Evolutionary conservation across 2,888 invertebrate genomes (phyloP).

Genomic region (Sepioteuthis lessoniana): DNA sequence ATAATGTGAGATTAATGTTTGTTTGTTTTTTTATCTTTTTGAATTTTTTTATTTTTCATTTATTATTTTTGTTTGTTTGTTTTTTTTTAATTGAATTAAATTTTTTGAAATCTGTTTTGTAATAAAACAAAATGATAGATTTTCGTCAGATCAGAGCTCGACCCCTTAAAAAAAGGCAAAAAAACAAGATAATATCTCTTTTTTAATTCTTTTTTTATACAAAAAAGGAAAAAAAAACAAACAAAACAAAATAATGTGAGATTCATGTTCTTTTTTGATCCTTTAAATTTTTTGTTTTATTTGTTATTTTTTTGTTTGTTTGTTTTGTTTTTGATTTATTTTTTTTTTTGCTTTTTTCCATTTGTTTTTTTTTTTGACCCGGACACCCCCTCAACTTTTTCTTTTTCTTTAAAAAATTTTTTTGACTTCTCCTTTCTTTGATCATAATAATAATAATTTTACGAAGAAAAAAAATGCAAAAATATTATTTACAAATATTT

Average conservation of each 20-base stretch:
- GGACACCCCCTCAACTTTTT: background rate
- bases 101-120: background rate
- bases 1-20: background rate
- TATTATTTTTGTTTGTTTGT: too few relatives aligned
- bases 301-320: too few relatives aligned
- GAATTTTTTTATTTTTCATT: too few relatives aligned
- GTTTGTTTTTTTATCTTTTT: background rate
- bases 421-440: background rate
- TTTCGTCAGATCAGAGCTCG: background rate
- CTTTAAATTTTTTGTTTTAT: too few relatives aligned
- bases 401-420: background rate
- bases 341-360: background rate
- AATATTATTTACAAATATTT: constrained; percentile 33
- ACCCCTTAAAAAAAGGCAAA: background rate
- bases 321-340: background rate
- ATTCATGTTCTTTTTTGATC: background rate
- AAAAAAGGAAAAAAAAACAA: background rate
- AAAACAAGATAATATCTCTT: background rate
- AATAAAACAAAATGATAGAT: background rate
- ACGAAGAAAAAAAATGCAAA: background rate
- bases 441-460: constrained; percentile 3
- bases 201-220: background rate
- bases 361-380: background rate
- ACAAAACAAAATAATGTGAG: background rate
- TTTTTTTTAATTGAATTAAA: background rate